Evolutionary conservation across 2,113 vertebrate genomes (phyloP).

Genomic region (Erythrolamprus reginae): DNA sequence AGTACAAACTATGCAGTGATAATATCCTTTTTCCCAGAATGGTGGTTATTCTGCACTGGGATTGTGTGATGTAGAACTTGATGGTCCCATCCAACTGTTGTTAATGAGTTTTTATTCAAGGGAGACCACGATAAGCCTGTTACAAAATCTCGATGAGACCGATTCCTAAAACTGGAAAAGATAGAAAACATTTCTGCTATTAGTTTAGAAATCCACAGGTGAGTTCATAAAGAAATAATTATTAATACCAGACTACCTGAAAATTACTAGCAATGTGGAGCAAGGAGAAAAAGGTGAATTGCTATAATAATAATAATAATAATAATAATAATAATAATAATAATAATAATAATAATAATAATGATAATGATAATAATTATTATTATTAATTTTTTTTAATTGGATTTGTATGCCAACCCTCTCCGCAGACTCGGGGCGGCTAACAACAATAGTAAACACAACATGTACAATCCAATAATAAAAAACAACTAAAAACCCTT

Average conservation of each 20-base stretch:
- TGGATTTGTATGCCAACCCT: no score
- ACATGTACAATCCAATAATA: no score
- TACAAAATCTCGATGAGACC: conserved; percentile 86
- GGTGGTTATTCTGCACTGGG: conserved; percentile 50
- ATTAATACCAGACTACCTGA: accelerated
- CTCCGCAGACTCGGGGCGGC: no score
- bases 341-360: no score
- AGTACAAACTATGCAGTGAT: conserved; percentile 59
- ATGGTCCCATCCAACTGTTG: conserved; percentile 94
- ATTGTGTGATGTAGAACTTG: conserved; percentile 87
- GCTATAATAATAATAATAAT: no score
- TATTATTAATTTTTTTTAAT: no score
- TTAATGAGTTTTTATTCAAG: conserved; percentile 75
- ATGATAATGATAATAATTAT: no score
- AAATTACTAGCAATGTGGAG: not conserved
- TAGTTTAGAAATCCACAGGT: not conserved
- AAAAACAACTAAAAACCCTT: no score
- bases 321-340: no score
- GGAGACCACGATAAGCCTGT: conserved; percentile 86
- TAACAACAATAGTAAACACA: no score
- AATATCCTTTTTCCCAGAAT: conserved; percentile 54
- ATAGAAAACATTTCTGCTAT: not conserved
- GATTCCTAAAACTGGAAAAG: conserved; percentile 76
- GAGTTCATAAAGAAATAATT: not conserved
- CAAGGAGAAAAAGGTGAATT: not conserved